A percentile compares a stretch with the other conserved stretches of the same genome.
phyloP scores from a whole-genome alignment of 2,113 vertebrate species.

The Spermophilus dauricus region DNA sequence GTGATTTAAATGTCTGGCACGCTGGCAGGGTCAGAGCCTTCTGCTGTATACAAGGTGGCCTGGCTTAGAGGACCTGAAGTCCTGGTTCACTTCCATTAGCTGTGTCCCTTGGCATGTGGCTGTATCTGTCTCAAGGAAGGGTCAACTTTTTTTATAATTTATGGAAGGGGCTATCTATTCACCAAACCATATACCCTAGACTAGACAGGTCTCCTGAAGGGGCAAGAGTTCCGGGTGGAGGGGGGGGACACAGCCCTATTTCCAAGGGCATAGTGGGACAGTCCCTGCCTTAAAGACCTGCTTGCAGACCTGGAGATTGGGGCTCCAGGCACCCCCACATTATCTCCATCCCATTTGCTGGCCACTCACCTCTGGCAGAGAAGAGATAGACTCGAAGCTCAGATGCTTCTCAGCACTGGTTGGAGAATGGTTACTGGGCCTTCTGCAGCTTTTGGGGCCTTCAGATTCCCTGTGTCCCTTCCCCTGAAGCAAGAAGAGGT shows the following conservation, averaged over 20 bases:
- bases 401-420: constrained; percentile 82
- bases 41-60: not conserved
- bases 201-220: not conserved
- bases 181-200: not conserved
- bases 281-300: not conserved
- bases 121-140: not conserved
- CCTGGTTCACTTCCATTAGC: not conserved
- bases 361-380: constrained; percentile 87
- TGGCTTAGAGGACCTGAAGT: not conserved
- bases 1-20: not conserved
- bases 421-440: constrained; percentile 78
- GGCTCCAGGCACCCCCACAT: not conserved
- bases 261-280: not conserved
- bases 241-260: not conserved
- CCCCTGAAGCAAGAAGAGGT: constrained; percentile 72
- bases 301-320: not conserved
- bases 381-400: constrained; percentile 72
- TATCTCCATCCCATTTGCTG: not conserved
- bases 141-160: not conserved
- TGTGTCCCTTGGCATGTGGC: not conserved
- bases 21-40: not conserved
- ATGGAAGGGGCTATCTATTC: not conserved
- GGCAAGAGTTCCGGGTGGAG: not conserved
- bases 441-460: constrained; percentile 73
- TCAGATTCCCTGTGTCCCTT: constrained; percentile 67